A percentile compares a stretch with the other conserved stretches of the same genome.
These are phyloP conservation scores for Halocynthia roretzi DNA, from an alignment of 23 tunicate genomes.

Conservation along the genomic window DNA sequence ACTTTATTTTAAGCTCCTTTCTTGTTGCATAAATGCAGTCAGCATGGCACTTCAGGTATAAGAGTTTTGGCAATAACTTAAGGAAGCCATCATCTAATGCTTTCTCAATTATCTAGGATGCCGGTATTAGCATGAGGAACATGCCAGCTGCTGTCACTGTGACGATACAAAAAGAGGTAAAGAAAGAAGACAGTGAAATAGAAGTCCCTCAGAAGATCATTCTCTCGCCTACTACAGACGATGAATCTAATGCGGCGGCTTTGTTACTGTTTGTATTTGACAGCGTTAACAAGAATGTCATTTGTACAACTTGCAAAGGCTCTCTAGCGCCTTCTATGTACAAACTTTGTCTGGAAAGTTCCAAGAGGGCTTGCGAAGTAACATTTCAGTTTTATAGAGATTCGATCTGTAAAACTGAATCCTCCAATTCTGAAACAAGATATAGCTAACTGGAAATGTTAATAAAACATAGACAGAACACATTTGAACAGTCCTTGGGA, in stretches of 20 bases:
- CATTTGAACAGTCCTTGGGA: no score
- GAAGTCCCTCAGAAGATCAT: conserved; percentile 16
- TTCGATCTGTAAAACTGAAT: conserved; percentile 35
- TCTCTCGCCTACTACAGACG: conserved; percentile 27
- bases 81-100: not conserved
- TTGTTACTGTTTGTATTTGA: conserved; percentile 62
- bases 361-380: conserved; percentile 34
- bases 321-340: conserved; percentile 30
- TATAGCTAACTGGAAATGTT: no score
- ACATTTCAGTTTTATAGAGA: conserved; percentile 49
- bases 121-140: conserved; percentile 69
- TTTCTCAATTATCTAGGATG: conserved; percentile 42
- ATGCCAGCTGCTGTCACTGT: conserved; percentile 75
- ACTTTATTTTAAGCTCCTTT: conserved; percentile 45
- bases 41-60: conserved; percentile 86
- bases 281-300: conserved; percentile 35
- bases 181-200: conserved; percentile 16
- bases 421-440: no score
- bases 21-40: conserved; percentile 79
- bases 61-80: not conserved
- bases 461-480: no score
- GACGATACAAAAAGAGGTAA: conserved; percentile 27
- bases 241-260: conserved; percentile 44
- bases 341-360: conserved; percentile 28
- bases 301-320: conserved; percentile 40